Base-by-base conservation (phyloP, 2,888 invertebrate genomes). In the Oligia latruncula region DNA sequence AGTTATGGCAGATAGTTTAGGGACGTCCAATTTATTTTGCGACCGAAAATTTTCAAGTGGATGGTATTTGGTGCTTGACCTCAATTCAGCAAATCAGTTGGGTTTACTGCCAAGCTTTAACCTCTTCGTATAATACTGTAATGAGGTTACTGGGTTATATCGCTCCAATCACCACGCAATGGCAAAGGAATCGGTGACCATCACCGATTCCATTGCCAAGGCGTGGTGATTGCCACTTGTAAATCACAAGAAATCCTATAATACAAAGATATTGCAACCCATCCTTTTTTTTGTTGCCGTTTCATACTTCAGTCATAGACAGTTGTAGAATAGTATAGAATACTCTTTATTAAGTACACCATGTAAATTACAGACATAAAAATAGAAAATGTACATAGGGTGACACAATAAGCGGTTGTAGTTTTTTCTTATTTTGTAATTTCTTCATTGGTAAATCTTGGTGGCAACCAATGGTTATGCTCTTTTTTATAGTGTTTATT, bases 11-110 rank as follows among this genome's bases (percentile, higher is more conserved):
- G 76, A 77, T 84, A 85, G 74, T 80, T 77, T 80, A 71, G 65
- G 80, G 67, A 46, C 60, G 58, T 86, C 49, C 66, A 71, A 77
- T 83, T 82, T 85, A 74, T 73, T 82, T 82, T 73, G 72, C 60
- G 35, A 76, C 46, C 40, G 65, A 81, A 73, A 66, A 83, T 85
- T 76, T 84, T 68, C 60, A n/a, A 78, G 55, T 84, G 13, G 43
- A 58, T 78, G 49, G 29, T 70, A 20, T 77, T 83, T 67, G 60
- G 52, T 46, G 77, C 83, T 62, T 83, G 77, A 62, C 60, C 83
- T 77, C 20, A n/a, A 52, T 81, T 67, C 40, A 46, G 46, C 29
- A 46, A n/a, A 52, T 78, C 80, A 68, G 43, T 75, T 60, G 17
- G 67, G 60, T 83, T 80, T 43, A 66, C n/a, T 67, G 46, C 40